These are phyloP conservation scores for Emydura subglobosa DNA, from an alignment of 2,113 vertebrate genomes.

Conservation along the genomic window DNA sequence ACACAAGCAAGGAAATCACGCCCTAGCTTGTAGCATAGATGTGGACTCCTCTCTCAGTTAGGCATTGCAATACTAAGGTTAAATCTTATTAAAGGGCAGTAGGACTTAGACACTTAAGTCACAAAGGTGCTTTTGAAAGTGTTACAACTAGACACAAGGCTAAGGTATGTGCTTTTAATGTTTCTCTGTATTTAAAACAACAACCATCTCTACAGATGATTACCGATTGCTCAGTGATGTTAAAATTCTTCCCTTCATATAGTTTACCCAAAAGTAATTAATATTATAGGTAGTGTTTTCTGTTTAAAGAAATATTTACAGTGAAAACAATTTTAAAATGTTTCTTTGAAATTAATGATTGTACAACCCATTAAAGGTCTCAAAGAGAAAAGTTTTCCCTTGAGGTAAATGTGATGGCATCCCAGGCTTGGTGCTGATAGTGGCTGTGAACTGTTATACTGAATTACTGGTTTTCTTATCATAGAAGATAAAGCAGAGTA, in stretches of 20 bases:
- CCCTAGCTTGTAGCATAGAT: not conserved
- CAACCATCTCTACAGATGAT: not conserved
- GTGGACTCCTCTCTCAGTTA: not conserved
- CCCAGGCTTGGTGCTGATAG: not conserved
- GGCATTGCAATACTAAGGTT: not conserved
- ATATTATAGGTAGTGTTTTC: not conserved
- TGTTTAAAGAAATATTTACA: constrained; percentile 2
- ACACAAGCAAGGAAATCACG: not conserved
- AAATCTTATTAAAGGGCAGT: not conserved
- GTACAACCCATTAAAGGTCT: not conserved
- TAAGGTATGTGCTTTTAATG: not conserved
- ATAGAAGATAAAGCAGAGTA: constrained; percentile 29
- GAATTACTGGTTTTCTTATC: constrained; percentile 51
- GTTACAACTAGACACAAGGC: rapidly evolving
- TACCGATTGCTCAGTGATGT: not conserved
- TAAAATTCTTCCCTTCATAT: not conserved
- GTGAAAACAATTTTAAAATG: not conserved
- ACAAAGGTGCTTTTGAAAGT: not conserved
- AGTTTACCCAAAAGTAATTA: constrained; percentile 4
- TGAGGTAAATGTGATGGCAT: not conserved
- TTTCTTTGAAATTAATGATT: not conserved
- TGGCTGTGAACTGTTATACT: not conserved
- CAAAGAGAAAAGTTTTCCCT: constrained; percentile 1
- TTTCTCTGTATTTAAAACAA: not conserved
- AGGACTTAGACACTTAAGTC: not conserved